These are phyloP conservation scores for Beaufortia kweichowensis DNA, from an alignment of 2,113 vertebrate species.

Conservation along the genomic window DNA sequence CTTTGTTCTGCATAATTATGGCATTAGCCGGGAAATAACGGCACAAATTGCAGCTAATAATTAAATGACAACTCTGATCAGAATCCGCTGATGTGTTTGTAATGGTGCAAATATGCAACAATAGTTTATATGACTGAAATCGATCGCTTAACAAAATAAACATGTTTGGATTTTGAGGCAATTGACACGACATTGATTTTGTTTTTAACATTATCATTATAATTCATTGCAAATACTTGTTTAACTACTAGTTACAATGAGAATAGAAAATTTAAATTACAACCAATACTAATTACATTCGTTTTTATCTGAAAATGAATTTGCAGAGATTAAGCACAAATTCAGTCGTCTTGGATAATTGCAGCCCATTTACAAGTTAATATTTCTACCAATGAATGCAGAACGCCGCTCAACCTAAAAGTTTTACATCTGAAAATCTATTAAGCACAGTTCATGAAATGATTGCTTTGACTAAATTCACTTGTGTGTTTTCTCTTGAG, in stretches of 20 bases:
- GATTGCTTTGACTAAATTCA: neutral
- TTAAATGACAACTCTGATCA: slow-evolving; percentile 53
- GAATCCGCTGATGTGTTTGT: slow-evolving; percentile 28
- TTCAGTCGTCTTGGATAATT: neutral
- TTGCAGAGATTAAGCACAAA: neutral
- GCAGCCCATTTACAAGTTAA: neutral
- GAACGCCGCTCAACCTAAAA: neutral
- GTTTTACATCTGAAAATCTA: neutral
- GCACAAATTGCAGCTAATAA: slow-evolving; percentile 52
- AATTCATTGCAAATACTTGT: slow-evolving; percentile 17
- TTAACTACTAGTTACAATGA: slow-evolving; percentile 17
- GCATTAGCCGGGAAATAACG: slow-evolving; percentile 48
- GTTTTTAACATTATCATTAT: neutral
- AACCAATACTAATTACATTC: slow-evolving; percentile 21
- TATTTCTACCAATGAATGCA: neutral
- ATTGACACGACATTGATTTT: no score
- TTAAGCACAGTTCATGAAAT: neutral
- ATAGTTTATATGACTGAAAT: neutral
- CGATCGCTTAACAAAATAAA: neutral
- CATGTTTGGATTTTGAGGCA: neutral
- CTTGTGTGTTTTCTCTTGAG: neutral
- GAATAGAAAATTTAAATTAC: slow-evolving; percentile 15
- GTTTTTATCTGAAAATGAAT: slow-evolving; percentile 1
- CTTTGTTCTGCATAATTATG: slow-evolving; percentile 49
- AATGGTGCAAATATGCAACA: neutral